Percentiles rank a stretch among this genome's conserved stretches.
Conservation (phyloP, 2,888 invertebrate genomes). For the Drosophila atroscutellata region DNA sequence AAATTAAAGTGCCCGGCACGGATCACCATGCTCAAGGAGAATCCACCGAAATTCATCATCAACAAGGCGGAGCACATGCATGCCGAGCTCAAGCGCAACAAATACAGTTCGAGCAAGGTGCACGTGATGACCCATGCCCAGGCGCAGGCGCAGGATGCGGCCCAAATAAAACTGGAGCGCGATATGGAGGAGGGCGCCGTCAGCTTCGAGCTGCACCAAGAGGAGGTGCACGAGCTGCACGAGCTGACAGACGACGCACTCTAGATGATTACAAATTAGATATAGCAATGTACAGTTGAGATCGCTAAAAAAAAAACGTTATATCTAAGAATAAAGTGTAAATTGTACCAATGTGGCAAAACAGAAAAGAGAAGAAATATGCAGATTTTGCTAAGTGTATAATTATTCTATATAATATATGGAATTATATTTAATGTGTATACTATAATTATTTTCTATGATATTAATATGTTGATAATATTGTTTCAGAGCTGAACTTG, state of each 20-base stretch:
- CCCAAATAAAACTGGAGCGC: slow-evolving; percentile 63
- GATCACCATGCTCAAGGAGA: slow-evolving; percentile 84
- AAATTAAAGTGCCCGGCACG: slow-evolving; percentile 85
- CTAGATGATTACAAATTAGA: slow-evolving; percentile 19
- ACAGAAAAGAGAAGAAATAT: neutral
- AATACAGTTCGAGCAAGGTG: slow-evolving; percentile 82
- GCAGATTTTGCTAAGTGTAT: neutral
- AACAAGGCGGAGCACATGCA: slow-evolving; percentile 84
- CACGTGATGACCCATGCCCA: slow-evolving; percentile 43
- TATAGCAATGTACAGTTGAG: slow-evolving; percentile 38
- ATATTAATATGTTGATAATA: neutral
- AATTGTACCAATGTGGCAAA: slow-evolving; percentile 39
- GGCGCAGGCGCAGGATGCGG: slow-evolving; percentile 44
- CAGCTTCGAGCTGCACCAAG: slow-evolving; percentile 70
- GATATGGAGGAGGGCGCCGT: slow-evolving; percentile 74
- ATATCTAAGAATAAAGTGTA: slow-evolving; percentile 49
- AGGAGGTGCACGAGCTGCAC: slow-evolving; percentile 59
- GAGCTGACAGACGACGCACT: slow-evolving; percentile 59
- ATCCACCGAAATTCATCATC: slow-evolving; percentile 84
- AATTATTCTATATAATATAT: neutral
- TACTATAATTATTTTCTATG: neutral
- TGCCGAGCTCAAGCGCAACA: slow-evolving; percentile 84
- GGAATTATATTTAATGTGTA: neutral
- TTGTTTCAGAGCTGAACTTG: slow-evolving; percentile 31
- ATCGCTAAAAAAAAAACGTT: slow-evolving; percentile 17